Evolutionary conservation across 1,140 invertebrate species (phyloP), one percentile per base, ranked within the genome.

Genomic region (Pinna nobilis): DNA sequence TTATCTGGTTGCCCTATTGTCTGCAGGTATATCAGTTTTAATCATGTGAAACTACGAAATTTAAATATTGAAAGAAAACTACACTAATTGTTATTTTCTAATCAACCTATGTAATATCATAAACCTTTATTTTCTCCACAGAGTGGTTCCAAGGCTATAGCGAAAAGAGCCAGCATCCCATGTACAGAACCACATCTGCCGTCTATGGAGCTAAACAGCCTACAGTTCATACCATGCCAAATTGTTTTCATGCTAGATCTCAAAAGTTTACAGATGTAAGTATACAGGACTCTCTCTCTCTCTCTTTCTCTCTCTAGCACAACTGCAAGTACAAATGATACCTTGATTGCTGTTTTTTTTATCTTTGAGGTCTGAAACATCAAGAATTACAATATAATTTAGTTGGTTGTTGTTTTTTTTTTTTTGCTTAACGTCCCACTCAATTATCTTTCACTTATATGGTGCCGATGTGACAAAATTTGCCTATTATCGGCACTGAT

Each of bases 241-340:
- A 76, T 44, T 63, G 70, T 33, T 89, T 88, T 63, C 72, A 84
- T 72, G 80, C 79, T 30, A 82, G 80, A 77, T 84, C 87, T 68
- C 84, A 87, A 68, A 81, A 84, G 73, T 89, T 89, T 73, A 85
- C 87, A 66, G 68, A 86, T 66, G 87, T 89, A 81, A 59, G 73
- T 28, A 44, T 25, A 9, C 4, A 47, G 4, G 9, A 1, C 18
- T 44, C 18, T 47, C 11, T 74, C 59, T 6, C 32, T 57, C 13
- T 44, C n/a, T n/a, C n/a, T n/a, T n/a, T n/a, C n/a, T n/a, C n/a
- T n/a, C n/a, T n/a, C n/a, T n/a, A n/a, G n/a, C n/a, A n/a, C n/a
- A n/a, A n/a, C 11, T 15, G 7, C 32, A 2, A 7, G 20, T 32
- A 55, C 30, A 15, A 18, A 44, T 23, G 28, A 47, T 30, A 57